Evolutionary conservation across 1,140 invertebrate species (phyloP).

Genomic region (Drosophila nebulosa): DNA sequence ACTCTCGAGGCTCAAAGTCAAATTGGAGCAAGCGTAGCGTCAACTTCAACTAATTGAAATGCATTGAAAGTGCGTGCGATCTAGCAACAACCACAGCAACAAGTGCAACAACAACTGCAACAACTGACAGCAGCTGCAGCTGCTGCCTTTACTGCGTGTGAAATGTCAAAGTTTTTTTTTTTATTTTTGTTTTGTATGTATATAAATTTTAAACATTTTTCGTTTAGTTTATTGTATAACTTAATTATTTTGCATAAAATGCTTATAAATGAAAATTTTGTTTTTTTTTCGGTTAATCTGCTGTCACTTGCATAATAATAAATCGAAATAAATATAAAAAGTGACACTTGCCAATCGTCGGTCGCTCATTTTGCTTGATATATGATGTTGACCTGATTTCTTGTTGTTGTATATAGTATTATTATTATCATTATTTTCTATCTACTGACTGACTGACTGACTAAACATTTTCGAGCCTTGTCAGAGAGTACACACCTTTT

Average conservation of each 20-base stretch:
- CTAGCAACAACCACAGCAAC: conserved; percentile 40
- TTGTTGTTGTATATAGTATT: conserved; percentile 17
- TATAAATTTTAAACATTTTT: conserved; percentile 55
- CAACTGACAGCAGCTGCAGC: conserved; percentile 1
- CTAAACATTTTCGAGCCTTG: conserved; percentile 30
- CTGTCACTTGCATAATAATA: conserved; percentile 59
- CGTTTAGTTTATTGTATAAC: conserved; percentile 37
- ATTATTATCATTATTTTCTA: conserved; percentile 58
- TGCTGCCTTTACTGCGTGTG: conserved; percentile 59
- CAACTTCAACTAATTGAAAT: conserved; percentile 64
- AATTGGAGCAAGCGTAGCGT: conserved; percentile 54
- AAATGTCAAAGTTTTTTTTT: conserved; percentile 54
- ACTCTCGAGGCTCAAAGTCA: conserved; percentile 56
- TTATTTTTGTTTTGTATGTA: background rate
- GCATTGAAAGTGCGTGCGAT: conserved; percentile 74
- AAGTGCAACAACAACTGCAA: background rate
- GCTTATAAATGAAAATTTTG: conserved; percentile 14
- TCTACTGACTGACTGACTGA: conserved; percentile 47
- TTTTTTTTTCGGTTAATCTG: conserved; percentile 11
- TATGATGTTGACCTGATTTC: conserved; percentile 67
- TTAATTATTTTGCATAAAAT: conserved; percentile 59
- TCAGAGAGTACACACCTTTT: conserved; percentile 51
- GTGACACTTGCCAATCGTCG: conserved; percentile 69
- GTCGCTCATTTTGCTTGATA: conserved; percentile 35
- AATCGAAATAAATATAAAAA: conserved; percentile 63